Conservation (phyloP, 2,113 vertebrate species). For the Cervus canadensis region DNA sequence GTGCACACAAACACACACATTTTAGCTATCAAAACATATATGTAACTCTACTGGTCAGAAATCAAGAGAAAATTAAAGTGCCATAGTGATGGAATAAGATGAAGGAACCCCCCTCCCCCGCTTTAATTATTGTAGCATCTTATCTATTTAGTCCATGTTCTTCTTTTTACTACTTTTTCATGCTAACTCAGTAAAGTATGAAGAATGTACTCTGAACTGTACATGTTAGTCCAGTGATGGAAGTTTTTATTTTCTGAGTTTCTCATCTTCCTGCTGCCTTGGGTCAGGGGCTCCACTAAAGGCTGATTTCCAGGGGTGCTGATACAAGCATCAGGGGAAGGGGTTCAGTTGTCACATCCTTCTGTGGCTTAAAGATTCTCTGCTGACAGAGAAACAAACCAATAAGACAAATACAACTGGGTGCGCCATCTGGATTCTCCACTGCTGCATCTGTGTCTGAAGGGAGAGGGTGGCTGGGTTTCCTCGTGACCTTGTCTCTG, state of each 20-base stretch:
- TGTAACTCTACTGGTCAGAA: neutral
- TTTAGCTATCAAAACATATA: neutral
- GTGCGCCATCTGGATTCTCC: accelerated
- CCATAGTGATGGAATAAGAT: neutral
- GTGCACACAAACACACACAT: neutral
- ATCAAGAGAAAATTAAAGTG: neutral
- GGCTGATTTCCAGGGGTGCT: neutral
- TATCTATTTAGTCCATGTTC: neutral
- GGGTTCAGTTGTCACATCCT: neutral
- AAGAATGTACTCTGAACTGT: neutral
- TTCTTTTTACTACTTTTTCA: neutral
- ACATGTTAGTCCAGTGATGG: neutral
- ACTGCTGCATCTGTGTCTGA: neutral
- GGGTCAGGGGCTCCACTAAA: accelerated
- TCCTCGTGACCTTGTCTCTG: slow-evolving; percentile 42
- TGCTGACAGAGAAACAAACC: neutral
- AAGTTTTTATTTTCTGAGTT: neutral
- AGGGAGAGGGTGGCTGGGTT: neutral
- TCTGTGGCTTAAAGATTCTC: neutral
- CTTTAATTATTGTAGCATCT: neutral
- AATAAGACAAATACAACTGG: neutral
- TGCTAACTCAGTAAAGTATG: neutral
- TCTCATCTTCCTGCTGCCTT: neutral
- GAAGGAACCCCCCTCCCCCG: neutral
- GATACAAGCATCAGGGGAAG: neutral